Conservation (phyloP, 2,113 vertebrate genomes). For the Ptyas mucosa region DNA sequence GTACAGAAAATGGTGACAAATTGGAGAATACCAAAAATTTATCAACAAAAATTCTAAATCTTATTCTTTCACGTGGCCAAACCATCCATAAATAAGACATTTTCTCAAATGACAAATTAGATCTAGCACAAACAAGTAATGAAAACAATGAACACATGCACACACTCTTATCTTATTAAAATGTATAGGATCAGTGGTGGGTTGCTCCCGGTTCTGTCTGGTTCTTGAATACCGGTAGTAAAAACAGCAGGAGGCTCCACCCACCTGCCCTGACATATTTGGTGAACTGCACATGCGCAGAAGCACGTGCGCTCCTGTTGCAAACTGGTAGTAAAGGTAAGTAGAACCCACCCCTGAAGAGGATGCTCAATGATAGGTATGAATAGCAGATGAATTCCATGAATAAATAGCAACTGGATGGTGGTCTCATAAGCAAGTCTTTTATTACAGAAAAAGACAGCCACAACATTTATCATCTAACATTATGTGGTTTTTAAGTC, state of each 20-base stretch:
- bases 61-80: background rate
- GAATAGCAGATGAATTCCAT: background rate
- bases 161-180: background rate
- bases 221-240: too few relatives aligned
- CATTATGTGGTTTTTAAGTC: background rate
- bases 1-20: background rate
- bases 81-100: background rate
- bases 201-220: too few relatives aligned
- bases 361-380: too few relatives aligned
- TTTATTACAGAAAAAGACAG: background rate
- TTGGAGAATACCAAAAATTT: background rate
- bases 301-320: too few relatives aligned
- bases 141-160: background rate
- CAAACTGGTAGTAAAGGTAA: too few relatives aligned
- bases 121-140: background rate
- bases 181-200: background rate
- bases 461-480: background rate
- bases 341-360: too few relatives aligned
- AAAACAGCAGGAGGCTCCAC: too few relatives aligned
- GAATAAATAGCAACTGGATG: background rate
- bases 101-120: background rate
- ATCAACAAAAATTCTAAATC: background rate
- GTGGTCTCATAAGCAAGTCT: background rate
- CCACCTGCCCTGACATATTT: too few relatives aligned
- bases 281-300: too few relatives aligned